A percentile compares a stretch with the other conserved stretches of the same genome.
Evolutionary conservation across 2,797 vertebrate genomes (phyloP).

Genomic region (Knipowitschia caucasica): DNA sequence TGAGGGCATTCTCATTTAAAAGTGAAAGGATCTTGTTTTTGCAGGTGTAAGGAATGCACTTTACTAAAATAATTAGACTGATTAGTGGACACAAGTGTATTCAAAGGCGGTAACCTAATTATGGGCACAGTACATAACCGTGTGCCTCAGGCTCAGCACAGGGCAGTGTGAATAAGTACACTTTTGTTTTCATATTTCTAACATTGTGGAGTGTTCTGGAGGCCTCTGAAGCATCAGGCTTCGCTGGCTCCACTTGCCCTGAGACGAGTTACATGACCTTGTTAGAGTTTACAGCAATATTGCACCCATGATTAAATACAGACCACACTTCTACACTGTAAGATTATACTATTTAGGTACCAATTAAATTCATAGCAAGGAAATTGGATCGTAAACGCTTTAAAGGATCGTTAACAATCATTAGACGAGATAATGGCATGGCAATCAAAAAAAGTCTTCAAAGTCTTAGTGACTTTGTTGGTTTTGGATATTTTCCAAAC

Average conservation of each 20-base stretch:
- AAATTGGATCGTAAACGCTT: slow-evolving; percentile 74
- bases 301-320: slow-evolving; percentile 65
- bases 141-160: neutral
- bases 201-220: slow-evolving; percentile 27
- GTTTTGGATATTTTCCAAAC: slow-evolving; percentile 73
- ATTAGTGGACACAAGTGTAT: slow-evolving; percentile 37
- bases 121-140: slow-evolving; percentile 4
- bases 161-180: slow-evolving; percentile 22
- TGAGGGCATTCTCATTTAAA: slow-evolving; percentile 70
- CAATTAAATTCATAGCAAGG: slow-evolving; percentile 68
- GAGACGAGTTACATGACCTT: slow-evolving; percentile 64
- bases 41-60: slow-evolving; percentile 52
- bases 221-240: slow-evolving; percentile 27
- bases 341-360: slow-evolving; percentile 68
- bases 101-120: slow-evolving; percentile 13
- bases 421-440: slow-evolving; percentile 69
- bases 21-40: slow-evolving; percentile 53
- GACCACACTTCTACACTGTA: slow-evolving; percentile 57
- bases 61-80: slow-evolving; percentile 66
- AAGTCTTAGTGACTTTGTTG: slow-evolving; percentile 78
- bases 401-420: slow-evolving; percentile 72
- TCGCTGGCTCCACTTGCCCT: slow-evolving; percentile 44
- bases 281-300: slow-evolving; percentile 42
- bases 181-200: slow-evolving; percentile 38
- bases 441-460: slow-evolving; percentile 72